Evolutionary conservation across 2,797 vertebrate genomes (phyloP), one percentile per base, ranked within the genome.

Genomic region (Darevskia nairensis): DNA sequence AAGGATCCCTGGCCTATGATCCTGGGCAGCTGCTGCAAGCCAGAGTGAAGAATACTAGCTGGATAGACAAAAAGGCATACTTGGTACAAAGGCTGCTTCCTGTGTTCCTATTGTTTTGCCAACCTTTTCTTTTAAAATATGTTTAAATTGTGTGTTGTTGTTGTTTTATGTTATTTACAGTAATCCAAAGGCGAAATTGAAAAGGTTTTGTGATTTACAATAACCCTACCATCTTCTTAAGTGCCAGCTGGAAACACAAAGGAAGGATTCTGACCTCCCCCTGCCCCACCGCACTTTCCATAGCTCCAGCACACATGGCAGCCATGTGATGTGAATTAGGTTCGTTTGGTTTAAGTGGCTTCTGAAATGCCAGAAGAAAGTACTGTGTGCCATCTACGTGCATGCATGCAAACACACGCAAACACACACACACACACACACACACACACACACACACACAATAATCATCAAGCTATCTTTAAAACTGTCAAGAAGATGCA

Each of bases 251-350:
- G 23, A 29, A 88, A 39, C 2, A 86, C 82, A 55, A 83, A 8
- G 0, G 50, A 32, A 82, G 32, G 61, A 41, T 85, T 82, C 32
- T 44, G 8, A 19, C 66, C 21, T 17, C 8, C 39, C 8, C 7
- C 15, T 39, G 6, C 8, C 35, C 1, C 81, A 8, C 35, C 19
- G 44, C 50, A 46, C 64, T 82, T 77, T 86, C 64, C 50, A 39
- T 21, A 25, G 29, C 35, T 59, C 32, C 86, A 86, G 68, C n/a
- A 59, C 29, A 66, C 44, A 72, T 21, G 8, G 50, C 59, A 21
- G 3, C 74, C 59, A 61, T 78, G 55, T 74, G 86, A 86, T 72
- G 59, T n/a, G 41, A 92, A 90, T 90, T 88, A 88, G 17, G 35
- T 35, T 35, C 35, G 35, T 44, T 7, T 19, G 35, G 25, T 17